These are phyloP conservation scores for Gnathonemus longibarbis DNA, from an alignment of 2,113 vertebrate genomes.

Conservation along the genomic window DNA sequence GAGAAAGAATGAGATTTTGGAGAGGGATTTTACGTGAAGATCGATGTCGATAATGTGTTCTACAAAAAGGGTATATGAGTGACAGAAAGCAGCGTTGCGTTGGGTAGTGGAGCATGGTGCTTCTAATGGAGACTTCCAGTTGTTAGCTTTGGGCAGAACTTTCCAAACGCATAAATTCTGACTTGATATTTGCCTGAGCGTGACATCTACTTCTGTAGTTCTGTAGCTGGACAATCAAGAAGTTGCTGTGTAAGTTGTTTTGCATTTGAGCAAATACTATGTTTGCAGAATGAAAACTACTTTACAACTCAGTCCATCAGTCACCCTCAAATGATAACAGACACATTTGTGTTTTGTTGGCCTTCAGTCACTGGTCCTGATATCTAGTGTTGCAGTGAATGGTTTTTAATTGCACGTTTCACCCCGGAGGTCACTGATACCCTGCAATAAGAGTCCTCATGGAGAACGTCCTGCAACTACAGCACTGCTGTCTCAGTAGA, in stretches of 20 bases:
- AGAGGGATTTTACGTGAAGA: no score
- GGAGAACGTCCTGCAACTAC: not conserved
- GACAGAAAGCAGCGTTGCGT: not conserved
- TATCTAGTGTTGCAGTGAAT: not conserved
- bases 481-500: not conserved
- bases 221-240: not conserved
- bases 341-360: not conserved
- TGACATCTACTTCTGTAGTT: not conserved
- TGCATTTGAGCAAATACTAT: not conserved
- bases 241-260: not conserved
- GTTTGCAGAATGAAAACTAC: not conserved
- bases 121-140: not conserved
- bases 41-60: not conserved
- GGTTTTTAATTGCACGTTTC: not conserved
- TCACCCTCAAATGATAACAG: not conserved
- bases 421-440: not conserved
- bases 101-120: not conserved
- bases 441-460: not conserved
- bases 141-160: not conserved
- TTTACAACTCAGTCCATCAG: not conserved
- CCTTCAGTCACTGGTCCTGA: not conserved
- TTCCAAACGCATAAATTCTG: not conserved
- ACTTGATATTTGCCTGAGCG: not conserved
- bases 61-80: not conserved
- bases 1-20: no score